A percentile compares a stretch with the other conserved stretches of the same genome.
Evolutionary conservation across 2,113 vertebrate genomes (phyloP).

Genomic region (Neoarius graeffei): DNA sequence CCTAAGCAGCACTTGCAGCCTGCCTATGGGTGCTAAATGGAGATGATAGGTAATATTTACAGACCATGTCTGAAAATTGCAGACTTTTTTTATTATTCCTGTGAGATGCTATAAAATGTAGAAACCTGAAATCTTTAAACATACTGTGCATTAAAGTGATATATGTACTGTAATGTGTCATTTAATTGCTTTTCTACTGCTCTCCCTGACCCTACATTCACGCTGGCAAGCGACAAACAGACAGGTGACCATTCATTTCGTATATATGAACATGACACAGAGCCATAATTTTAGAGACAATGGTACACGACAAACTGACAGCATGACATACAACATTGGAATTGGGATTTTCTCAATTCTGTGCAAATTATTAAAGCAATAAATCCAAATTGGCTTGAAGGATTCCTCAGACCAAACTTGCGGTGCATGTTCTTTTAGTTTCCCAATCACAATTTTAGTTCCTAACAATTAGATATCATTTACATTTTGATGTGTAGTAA

Average conservation of each 20-base stretch:
- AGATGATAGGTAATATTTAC: constrained; percentile 12
- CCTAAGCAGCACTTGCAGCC: constrained; percentile 27
- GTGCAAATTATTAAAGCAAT: background rate
- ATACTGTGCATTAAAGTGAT: background rate
- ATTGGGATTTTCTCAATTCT: background rate
- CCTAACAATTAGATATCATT: background rate
- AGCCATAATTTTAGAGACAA: background rate
- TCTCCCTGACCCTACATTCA: background rate
- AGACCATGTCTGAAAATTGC: background rate
- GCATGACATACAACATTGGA: background rate
- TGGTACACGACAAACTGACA: background rate
- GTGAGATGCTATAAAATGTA: background rate
- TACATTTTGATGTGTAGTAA: background rate
- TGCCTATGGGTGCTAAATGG: constrained; percentile 27
- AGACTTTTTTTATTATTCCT: background rate
- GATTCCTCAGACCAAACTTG: background rate
- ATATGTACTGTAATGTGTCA: background rate
- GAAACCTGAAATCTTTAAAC: background rate
- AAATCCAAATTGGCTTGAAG: constrained; percentile 4
- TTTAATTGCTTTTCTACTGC: constrained; percentile 8
- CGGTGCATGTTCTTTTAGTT: background rate
- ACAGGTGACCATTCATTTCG: background rate
- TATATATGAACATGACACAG: background rate
- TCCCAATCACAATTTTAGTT: background rate
- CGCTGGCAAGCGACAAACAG: background rate